Conservation (phyloP, 2,797 vertebrate genomes). For the Mus spretus region DNA sequence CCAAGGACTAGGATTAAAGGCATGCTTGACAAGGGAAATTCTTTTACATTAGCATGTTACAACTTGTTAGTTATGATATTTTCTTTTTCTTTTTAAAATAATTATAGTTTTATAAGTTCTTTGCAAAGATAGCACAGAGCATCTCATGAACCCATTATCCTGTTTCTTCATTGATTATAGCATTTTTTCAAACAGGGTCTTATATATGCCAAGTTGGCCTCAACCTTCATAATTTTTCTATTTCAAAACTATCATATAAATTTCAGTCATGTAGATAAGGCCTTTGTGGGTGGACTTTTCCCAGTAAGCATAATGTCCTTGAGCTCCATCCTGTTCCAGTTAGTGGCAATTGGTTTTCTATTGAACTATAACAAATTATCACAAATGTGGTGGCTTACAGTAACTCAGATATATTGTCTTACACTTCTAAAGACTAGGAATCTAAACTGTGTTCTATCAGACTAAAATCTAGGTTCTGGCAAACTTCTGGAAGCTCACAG, state of each 20-base stretch:
- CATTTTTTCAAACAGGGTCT: not conserved
- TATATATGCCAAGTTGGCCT: not conserved
- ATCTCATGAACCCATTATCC: too few species aligned
- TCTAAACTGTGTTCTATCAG: not conserved
- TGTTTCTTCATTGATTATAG: not conserved
- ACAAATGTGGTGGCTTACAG: not conserved
- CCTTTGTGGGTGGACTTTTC: not conserved
- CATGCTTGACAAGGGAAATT: not conserved
- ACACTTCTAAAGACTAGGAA: not conserved
- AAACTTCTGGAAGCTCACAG: not conserved
- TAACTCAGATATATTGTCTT: not conserved
- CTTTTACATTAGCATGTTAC: not conserved
- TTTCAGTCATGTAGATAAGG: not conserved
- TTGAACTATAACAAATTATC: not conserved
- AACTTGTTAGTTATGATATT: not conserved
- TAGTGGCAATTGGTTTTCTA: not conserved
- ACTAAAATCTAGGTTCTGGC: not conserved
- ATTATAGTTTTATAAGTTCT: not conserved
- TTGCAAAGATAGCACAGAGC: not conserved
- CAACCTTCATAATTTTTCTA: constrained; percentile 6
- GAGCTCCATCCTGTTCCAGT: not conserved
- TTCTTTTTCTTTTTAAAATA: not conserved
- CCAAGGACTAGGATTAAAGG: not conserved
- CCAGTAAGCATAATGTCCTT: not conserved
- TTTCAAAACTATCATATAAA: constrained; percentile 2